Base-by-base conservation (phyloP, 1,140 invertebrate species). In the Dinoponera quadriceps region DNA sequence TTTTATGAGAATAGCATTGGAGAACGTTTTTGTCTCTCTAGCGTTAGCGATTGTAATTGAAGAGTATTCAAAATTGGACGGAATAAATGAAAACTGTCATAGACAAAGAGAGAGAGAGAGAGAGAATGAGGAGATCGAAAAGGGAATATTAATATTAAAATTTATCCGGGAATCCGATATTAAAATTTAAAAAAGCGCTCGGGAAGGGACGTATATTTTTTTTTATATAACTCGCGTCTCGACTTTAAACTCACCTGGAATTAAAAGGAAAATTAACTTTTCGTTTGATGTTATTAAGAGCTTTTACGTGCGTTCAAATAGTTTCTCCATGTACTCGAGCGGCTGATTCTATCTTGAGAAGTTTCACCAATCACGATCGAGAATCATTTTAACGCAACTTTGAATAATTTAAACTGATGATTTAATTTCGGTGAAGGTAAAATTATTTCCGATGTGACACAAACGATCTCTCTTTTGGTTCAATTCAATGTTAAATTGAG, bases 231-330 rank as follows among this genome's bases (percentile, higher is more conserved):
- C 38, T 44, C 16, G 4, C 3, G 1, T 29, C n/a, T 3, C 13
- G 48, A 13, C 22, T 66, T 66, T 51, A 22, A 0, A 16, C 20
- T 27, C 44, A 18, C 14, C 4, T 14, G 18, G 2, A 59, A 59
- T 25, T 7, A 3, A 44, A 74, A 51, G 27, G 9, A 14, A 73
- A 48, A 44, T 48, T 48, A 27, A 75, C 63, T 44, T 68, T 25
- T 1, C 11, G 44, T 13, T 33, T 27, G 25, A 49, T 49, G n/a
- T 51, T 75, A 11, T 33, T 33, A 3, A 55, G 5, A 9, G 38
- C 38, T 38, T 59, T 59, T 59, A 57, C 22, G 38, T 3, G 38
- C 38, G 59, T 38, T 11, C 11, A 38, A 38, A 38, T 7, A 38
- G 14, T 48, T 62, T 74, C 4, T 63, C 59, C 18, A 27, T 20